phyloP scores from a whole-genome alignment of 2,113 vertebrate genomes.

The Prolemur simus region DNA sequence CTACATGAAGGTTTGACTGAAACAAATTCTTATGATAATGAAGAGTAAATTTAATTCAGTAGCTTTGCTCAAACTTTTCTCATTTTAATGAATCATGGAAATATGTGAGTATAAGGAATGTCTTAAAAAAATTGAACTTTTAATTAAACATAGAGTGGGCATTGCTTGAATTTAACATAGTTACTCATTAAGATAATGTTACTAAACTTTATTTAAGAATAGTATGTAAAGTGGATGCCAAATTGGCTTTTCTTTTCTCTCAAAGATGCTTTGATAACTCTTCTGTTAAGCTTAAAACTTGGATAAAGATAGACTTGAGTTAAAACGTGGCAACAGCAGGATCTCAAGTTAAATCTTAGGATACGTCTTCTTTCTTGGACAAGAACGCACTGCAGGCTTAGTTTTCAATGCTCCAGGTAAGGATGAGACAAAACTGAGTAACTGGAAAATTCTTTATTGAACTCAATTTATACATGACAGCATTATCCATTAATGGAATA shows the following conservation, averaged over 20 bases:
- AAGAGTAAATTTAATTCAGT: background rate
- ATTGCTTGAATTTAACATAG: background rate
- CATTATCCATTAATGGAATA: background rate
- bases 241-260: background rate
- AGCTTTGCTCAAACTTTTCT: background rate
- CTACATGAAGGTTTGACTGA: background rate
- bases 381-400: background rate
- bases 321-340: background rate
- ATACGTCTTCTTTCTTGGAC: background rate
- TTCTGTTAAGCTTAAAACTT: background rate
- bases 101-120: background rate
- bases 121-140: background rate
- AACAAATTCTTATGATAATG: background rate
- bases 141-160: background rate
- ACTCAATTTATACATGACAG: background rate
- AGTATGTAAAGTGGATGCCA: background rate
- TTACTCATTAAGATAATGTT: background rate
- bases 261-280: background rate
- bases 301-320: background rate
- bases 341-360: background rate
- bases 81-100: background rate
- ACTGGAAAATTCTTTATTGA: background rate
- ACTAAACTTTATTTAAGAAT: background rate
- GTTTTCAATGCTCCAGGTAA: background rate
- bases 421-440: background rate